These are phyloP conservation scores for Equus przewalskii DNA, from an alignment of 2,113 vertebrate species.

Conservation along the genomic window DNA sequence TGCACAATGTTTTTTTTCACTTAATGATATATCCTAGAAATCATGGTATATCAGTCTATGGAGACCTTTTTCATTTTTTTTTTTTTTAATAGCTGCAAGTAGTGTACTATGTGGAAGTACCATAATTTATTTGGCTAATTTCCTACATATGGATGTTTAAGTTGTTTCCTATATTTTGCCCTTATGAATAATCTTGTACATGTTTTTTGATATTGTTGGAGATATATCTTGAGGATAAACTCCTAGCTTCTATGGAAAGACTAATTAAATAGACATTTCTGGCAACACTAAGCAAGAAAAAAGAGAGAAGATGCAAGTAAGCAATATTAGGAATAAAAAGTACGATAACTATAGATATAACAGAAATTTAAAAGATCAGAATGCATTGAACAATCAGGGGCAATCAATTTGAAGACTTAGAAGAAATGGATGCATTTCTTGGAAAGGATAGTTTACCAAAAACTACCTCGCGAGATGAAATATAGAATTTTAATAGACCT, in stretches of 20 bases:
- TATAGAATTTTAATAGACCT: not conserved
- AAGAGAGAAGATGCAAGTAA: conserved; percentile 1
- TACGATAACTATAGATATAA: not conserved
- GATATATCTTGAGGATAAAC: conserved; percentile 5
- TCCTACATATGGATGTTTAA: not conserved
- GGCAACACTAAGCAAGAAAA: not conserved
- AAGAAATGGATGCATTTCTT: conserved; percentile 18
- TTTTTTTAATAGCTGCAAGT: not conserved
- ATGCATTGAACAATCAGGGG: not conserved
- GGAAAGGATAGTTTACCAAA: not conserved
- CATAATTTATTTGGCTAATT: not conserved
- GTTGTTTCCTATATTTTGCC: not conserved
- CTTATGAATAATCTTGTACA: not conserved
- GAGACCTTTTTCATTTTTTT: not conserved
- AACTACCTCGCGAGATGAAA: not conserved
- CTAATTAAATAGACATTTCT: conserved; percentile 43
- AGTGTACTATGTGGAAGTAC: not conserved
- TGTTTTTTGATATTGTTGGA: not conserved
- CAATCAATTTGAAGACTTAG: not conserved
- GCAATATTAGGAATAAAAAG: not conserved
- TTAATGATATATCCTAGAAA: not conserved
- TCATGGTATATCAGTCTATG: not conserved
- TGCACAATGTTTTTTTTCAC: not conserved
- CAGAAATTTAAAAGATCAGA: not conserved
- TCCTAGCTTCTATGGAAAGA: conserved; percentile 26